These are phyloP conservation scores for Valencia hispanica DNA, from an alignment of 2,797 vertebrate species.

Conservation along the genomic window DNA sequence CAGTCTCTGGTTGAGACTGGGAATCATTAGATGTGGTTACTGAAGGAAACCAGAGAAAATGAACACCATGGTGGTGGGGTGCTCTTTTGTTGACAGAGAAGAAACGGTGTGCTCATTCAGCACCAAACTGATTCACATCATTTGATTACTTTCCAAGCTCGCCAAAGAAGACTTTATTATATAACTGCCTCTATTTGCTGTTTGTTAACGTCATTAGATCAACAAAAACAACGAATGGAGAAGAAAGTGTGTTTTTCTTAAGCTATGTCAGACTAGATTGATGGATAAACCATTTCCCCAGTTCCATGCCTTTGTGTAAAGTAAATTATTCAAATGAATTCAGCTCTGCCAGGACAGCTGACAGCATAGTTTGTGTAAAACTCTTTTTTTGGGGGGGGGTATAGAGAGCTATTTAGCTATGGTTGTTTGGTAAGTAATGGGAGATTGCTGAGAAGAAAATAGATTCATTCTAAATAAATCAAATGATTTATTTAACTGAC, in stretches of 20 bases:
- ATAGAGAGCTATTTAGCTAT: constrained; percentile 64
- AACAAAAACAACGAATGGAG: constrained; percentile 53
- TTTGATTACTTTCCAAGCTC: constrained; percentile 59
- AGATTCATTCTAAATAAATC: constrained; percentile 57
- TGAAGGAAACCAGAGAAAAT: constrained; percentile 71
- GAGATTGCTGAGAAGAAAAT: constrained; percentile 52
- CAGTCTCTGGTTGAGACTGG: constrained; percentile 57
- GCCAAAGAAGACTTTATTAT: constrained; percentile 59
- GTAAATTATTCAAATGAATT: constrained; percentile 82
- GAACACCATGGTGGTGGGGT: constrained; percentile 58
- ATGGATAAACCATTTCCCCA: constrained; percentile 71
- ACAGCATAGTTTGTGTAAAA: constrained; percentile 64
- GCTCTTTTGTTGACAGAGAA: constrained; percentile 68
- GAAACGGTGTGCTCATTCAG: constrained; percentile 69
- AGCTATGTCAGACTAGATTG: constrained; percentile 63
- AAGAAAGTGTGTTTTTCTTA: constrained; percentile 49
- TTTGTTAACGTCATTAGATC: constrained; percentile 51
- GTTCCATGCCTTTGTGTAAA: constrained; percentile 59
- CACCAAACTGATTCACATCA: constrained; percentile 53
- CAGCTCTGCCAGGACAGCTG: constrained; percentile 54
- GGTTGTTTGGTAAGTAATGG: constrained; percentile 67
- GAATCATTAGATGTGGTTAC: constrained; percentile 72
- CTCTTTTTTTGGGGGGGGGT: constrained; percentile 53
- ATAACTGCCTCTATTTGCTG: constrained; percentile 56
- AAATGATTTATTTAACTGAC: constrained; percentile 46